A percentile compares a stretch with the other conserved stretches of the same genome.
Conservation (phyloP, 2,888 invertebrate species). For the Ormyrus thymus region DNA sequence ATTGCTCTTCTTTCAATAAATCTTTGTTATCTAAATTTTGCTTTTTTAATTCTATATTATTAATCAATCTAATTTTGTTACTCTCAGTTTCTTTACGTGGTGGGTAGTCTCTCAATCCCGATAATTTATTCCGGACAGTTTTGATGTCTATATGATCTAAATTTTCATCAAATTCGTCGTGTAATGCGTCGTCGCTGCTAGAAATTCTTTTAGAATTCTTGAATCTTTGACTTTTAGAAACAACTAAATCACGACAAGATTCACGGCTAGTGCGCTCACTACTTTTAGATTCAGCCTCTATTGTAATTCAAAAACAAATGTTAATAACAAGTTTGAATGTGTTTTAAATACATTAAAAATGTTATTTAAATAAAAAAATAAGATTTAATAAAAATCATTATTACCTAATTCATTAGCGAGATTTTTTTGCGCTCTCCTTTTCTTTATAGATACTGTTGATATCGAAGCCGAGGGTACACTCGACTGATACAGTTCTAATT, state of each 20-base stretch:
- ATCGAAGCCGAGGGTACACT: slow-evolving; percentile 28
- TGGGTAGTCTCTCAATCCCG: slow-evolving; percentile 56
- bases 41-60: slow-evolving; percentile 40
- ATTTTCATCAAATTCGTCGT: slow-evolving; percentile 61
- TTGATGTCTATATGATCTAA: slow-evolving; percentile 62
- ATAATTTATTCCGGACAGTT: slow-evolving; percentile 61
- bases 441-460: slow-evolving; percentile 32
- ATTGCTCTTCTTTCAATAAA: slow-evolving; percentile 70
- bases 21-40: slow-evolving; percentile 26
- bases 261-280: slow-evolving; percentile 60
- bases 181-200: slow-evolving; percentile 58
- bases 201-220: slow-evolving; percentile 50
- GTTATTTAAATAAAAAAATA: slow-evolving; percentile 5
- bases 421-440: slow-evolving; percentile 51
- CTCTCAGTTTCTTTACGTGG: slow-evolving; percentile 66
- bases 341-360: background rate
- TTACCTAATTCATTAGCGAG: slow-evolving; percentile 60
- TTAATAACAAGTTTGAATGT: background rate
- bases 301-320: slow-evolving; percentile 1
- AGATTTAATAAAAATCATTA: background rate
- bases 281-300: slow-evolving; percentile 48
- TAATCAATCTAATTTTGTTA: slow-evolving; percentile 14
- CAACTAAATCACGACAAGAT: slow-evolving; percentile 62
- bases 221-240: slow-evolving; percentile 42
- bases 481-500: slow-evolving; percentile 60